A percentile compares a stretch with the other conserved stretches of the same genome.
phyloP scores from a whole-genome alignment of 2,888 invertebrate species.

The Polymixis lichenea region DNA sequence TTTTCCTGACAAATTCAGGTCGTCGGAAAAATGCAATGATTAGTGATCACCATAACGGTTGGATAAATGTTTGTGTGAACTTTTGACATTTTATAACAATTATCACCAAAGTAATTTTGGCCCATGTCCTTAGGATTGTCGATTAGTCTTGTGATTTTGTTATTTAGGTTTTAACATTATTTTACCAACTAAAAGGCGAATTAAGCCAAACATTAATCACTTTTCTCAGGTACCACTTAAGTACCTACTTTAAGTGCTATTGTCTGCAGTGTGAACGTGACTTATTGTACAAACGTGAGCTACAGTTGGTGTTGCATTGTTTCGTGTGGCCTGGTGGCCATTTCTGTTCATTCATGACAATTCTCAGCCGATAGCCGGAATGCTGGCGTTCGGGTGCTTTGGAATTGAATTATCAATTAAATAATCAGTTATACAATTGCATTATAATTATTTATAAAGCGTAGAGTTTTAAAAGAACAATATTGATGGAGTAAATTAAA shows the following conservation, averaged over 20 bases:
- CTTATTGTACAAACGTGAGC: constrained; percentile 64
- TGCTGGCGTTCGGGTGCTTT: constrained; percentile 36
- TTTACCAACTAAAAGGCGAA: not conserved
- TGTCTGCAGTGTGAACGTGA: constrained; percentile 46
- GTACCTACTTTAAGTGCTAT: constrained; percentile 12
- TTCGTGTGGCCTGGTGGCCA: constrained; percentile 65
- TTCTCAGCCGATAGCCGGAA: constrained; percentile 50
- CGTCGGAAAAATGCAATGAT: no score
- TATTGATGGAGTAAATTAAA: not conserved
- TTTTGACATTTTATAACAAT: not conserved
- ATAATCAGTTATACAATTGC: constrained; percentile 7
- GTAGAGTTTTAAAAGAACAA: not conserved
- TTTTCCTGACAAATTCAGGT: no score
- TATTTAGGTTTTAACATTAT: not conserved
- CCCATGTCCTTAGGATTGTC: no score
- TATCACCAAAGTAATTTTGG: not conserved
- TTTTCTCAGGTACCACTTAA: constrained; percentile 15
- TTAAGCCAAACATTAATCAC: constrained; percentile 5
- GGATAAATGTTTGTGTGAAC: not conserved
- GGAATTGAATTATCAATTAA: constrained; percentile 33
- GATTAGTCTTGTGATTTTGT: not conserved
- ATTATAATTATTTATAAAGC: not conserved
- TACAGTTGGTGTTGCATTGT: constrained; percentile 62
- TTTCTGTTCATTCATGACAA: constrained; percentile 71
- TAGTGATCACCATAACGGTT: no score